Percentiles rank a stretch among this genome's conserved stretches.
phyloP scores from a whole-genome alignment of 1,140 invertebrate species.

The Lerema accius region DNA sequence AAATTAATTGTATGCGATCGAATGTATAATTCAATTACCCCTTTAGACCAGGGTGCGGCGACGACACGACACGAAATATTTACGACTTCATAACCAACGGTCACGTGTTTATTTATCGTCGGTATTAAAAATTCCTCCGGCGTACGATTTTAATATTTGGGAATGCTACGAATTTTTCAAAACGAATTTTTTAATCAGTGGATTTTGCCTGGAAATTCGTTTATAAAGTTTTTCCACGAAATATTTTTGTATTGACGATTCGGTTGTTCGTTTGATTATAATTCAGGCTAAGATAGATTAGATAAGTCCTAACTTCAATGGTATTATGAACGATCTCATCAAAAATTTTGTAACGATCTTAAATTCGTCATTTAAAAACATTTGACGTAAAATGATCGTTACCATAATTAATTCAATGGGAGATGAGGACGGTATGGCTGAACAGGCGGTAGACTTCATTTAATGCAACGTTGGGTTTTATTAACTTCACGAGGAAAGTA shows the following conservation, averaged over 20 bases:
- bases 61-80: conserved; percentile 45
- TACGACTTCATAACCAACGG: conserved; percentile 57
- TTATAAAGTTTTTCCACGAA: neutral
- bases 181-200: conserved; percentile 5
- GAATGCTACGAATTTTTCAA: conserved; percentile 27
- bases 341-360: no score
- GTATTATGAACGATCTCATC: no score
- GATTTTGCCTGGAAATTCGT: conserved; percentile 18
- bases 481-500: conserved; percentile 59
- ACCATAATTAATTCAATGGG: conserved; percentile 51
- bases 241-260: no score
- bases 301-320: no score
- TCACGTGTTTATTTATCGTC: conserved; percentile 36
- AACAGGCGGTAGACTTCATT: conserved; percentile 45
- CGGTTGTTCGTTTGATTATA: neutral
- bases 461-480: conserved; percentile 47
- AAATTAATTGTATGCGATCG: conserved; percentile 62
- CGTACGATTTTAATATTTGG: conserved; percentile 40
- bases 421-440: conserved; percentile 35
- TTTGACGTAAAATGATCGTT: conserved; percentile 39
- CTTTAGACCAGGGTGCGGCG: conserved; percentile 29
- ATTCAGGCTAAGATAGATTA: no score
- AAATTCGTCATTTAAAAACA: conserved; percentile 9
- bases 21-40: conserved; percentile 61
- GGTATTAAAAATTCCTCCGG: conserved; percentile 40